phyloP scores from a whole-genome alignment of 2,113 vertebrate species.

The Talpa occidentalis region DNA sequence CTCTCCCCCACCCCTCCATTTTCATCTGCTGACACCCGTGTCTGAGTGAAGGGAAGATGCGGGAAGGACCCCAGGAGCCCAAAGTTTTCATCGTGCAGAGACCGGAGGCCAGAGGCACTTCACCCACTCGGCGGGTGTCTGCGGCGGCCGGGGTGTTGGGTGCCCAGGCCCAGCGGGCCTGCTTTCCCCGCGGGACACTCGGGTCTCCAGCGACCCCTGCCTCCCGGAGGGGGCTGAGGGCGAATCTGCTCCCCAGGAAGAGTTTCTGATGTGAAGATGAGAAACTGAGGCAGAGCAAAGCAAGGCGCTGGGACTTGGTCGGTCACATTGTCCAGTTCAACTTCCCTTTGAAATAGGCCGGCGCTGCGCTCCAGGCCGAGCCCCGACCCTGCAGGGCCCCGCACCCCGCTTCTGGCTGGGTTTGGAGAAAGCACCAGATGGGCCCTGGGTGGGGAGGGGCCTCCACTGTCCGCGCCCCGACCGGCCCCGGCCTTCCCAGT shows the following conservation, averaged over 20 bases:
- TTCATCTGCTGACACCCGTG: conserved; percentile 22
- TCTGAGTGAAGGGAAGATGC: neutral
- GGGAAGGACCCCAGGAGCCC: neutral
- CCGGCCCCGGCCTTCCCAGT: too few relatives aligned
- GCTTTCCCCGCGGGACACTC: neutral
- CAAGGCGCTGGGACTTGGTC: fast-evolving
- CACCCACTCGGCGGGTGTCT: neutral
- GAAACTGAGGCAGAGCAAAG: conserved; percentile 20
- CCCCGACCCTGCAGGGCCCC: neutral
- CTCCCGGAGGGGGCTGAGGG: neutral
- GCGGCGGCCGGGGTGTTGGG: neutral
- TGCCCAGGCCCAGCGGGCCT: neutral
- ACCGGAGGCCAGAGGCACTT: neutral
- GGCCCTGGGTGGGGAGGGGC: fast-evolving
- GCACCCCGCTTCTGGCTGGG: neutral
- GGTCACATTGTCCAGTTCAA: neutral
- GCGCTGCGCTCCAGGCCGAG: too few relatives aligned
- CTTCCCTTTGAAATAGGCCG: neutral
- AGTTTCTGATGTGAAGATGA: neutral
- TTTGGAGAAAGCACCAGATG: neutral
- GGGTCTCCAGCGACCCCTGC: neutral
- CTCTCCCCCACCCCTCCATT: neutral
- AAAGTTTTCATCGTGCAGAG: neutral
- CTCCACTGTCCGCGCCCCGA: too few relatives aligned
- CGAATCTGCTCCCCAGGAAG: neutral